Evolutionary conservation across 2,888 invertebrate species (phyloP).

Genomic region (Rhopalosiphum nymphaeae): DNA sequence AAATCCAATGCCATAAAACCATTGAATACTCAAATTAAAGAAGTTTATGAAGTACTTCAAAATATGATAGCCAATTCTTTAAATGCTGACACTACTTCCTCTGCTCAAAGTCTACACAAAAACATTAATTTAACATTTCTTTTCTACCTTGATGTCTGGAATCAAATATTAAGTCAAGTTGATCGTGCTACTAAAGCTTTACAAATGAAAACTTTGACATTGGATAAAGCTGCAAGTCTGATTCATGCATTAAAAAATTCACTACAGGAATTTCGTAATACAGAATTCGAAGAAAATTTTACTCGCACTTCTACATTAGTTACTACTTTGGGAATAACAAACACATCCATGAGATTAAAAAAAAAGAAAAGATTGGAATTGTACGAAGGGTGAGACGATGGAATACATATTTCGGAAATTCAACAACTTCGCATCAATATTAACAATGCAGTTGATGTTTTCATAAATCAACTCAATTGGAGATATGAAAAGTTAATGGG

Average conservation of each 20-base stretch:
- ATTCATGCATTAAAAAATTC: not conserved
- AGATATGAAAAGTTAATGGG: not conserved
- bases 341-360: too few species aligned
- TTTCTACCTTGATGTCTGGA: too few species aligned
- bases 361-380: too few species aligned
- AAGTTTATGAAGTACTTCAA: conserved; percentile 1
- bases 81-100: not conserved
- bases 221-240: not conserved
- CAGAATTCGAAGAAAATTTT: too few species aligned
- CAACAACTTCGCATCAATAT: not conserved
- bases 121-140: not conserved
- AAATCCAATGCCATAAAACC: not conserved
- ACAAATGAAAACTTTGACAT: too few species aligned
- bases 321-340: not conserved
- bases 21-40: conserved; percentile 5
- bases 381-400: too few species aligned
- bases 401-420: too few species aligned
- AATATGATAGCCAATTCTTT: not conserved
- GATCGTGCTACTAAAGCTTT: too few species aligned
- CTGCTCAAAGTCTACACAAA: not conserved
- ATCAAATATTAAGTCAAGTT: too few species aligned
- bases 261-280: too few species aligned
- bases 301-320: not conserved
- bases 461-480: not conserved
- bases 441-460: not conserved